A percentile compares a stretch with the other conserved stretches of the same genome.
Conservation (phyloP, 2,888 invertebrate genomes). For the Cabera pusaria region DNA sequence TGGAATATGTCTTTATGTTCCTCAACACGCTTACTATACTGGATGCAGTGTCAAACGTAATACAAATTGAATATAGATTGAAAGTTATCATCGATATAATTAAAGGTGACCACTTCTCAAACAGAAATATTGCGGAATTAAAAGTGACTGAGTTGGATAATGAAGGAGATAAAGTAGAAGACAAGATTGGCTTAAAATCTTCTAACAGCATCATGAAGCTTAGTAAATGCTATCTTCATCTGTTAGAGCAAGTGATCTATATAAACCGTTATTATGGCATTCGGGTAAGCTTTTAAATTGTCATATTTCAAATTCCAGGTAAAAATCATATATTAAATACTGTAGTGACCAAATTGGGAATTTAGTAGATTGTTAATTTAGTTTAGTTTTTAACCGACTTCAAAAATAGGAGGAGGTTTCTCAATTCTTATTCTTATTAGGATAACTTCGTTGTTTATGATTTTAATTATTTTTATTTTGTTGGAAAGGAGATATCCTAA, state of each 20-base stretch:
- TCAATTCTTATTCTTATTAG: too few species aligned
- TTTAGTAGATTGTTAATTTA: too few species aligned
- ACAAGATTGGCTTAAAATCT: too few species aligned
- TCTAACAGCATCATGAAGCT: slow-evolving; percentile 25
- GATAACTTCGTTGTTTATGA: too few species aligned
- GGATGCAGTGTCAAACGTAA: slow-evolving; percentile 30
- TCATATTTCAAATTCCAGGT: background rate
- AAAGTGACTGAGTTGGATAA: background rate
- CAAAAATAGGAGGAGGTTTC: too few species aligned
- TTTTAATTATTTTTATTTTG: too few species aligned
- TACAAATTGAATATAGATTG: slow-evolving; percentile 36
- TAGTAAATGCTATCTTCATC: slow-evolving; percentile 30
- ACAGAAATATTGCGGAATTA: too few species aligned
- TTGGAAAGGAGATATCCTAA: too few species aligned
- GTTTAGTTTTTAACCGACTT: too few species aligned
- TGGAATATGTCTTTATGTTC: slow-evolving; percentile 36
- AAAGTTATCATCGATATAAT: slow-evolving; percentile 9
- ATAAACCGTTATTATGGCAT: slow-evolving; percentile 34
- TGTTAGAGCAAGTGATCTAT: slow-evolving; percentile 31
- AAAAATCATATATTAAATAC: too few species aligned
- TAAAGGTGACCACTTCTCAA: slow-evolving; percentile 18
- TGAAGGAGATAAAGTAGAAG: too few species aligned
- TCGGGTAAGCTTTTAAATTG: slow-evolving; percentile 25
- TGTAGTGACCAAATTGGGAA: too few species aligned
- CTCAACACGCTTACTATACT: slow-evolving; percentile 29